Percentiles rank a stretch among this genome's conserved stretches.
phyloP scores from a whole-genome alignment of 2,888 invertebrate species.

The Tiliacea citrago region DNA sequence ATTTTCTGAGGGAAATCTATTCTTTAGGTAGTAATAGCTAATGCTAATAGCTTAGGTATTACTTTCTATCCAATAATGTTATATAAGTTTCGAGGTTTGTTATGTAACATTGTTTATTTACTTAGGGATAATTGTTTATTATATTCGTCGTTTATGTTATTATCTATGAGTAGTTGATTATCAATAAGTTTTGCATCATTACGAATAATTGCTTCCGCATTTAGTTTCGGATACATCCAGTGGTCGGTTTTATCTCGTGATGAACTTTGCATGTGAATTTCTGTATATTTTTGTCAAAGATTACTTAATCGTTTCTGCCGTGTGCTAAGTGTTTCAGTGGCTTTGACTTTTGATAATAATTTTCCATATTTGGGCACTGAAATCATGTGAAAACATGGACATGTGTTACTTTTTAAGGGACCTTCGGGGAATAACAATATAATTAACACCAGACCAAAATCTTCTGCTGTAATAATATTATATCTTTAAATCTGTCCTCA shows the following conservation, averaged over 20 bases:
- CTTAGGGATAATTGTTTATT: conserved; percentile 51
- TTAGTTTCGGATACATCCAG: background rate
- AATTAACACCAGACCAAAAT: too few relatives aligned
- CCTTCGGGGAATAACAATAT: background rate
- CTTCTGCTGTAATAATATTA: background rate
- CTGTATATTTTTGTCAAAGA: background rate
- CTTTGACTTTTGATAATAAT: background rate
- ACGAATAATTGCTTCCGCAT: conserved; percentile 32
- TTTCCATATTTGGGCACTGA: background rate
- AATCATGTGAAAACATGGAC: background rate
- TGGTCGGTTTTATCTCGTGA: conserved; percentile 18
- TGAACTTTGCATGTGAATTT: conserved; percentile 30
- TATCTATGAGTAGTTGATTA: conserved; percentile 20
- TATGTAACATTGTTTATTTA: conserved; percentile 41
- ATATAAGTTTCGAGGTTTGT: conserved; percentile 55
- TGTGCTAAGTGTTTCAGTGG: background rate
- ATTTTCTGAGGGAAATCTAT: conserved; percentile 63
- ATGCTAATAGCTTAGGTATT: conserved; percentile 41
- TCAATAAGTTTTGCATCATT: conserved; percentile 40
- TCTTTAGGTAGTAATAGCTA: conserved; percentile 41
- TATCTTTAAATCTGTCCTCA: background rate
- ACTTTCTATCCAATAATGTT: conserved; percentile 65
- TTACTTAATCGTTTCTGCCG: background rate
- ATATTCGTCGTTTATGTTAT: conserved; percentile 25
- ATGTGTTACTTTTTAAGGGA: background rate